Conservation (phyloP, 2,888 invertebrate species). For the Habroteleia sp. region DNA sequence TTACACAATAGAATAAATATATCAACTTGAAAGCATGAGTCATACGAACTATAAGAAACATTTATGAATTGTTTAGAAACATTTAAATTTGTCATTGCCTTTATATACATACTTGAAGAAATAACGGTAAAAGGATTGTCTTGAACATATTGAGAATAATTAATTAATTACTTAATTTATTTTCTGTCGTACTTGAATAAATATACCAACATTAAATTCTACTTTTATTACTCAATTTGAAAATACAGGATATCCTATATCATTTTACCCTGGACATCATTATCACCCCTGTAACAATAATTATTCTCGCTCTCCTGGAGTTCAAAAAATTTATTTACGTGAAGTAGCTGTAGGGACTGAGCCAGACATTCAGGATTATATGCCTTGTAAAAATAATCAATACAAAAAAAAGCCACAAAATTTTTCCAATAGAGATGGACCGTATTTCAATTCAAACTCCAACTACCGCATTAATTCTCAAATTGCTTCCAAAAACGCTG, state of each 20-base stretch:
- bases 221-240: constrained; percentile 1
- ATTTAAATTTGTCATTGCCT: no score
- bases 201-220: constrained; percentile 3
- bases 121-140: no score
- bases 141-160: no score
- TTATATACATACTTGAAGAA: no score
- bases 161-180: no score
- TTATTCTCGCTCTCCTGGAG: constrained; percentile 65
- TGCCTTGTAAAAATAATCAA: constrained; percentile 48
- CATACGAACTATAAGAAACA: no score
- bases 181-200: no score
- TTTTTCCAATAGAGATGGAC: constrained; percentile 52
- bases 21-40: no score
- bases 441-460: constrained; percentile 17
- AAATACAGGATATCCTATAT: constrained; percentile 41
- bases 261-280: constrained; percentile 45
- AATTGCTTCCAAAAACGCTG: constrained; percentile 46
- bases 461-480: constrained; percentile 52
- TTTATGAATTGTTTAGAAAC: no score
- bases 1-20: no score
- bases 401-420: constrained; percentile 70
- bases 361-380: constrained; percentile 65
- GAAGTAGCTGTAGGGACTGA: constrained; percentile 78
- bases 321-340: constrained; percentile 76
- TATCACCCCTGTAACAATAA: constrained; percentile 36